Conservation (phyloP, 2,797 vertebrate genomes). For the Sparus aurata region DNA sequence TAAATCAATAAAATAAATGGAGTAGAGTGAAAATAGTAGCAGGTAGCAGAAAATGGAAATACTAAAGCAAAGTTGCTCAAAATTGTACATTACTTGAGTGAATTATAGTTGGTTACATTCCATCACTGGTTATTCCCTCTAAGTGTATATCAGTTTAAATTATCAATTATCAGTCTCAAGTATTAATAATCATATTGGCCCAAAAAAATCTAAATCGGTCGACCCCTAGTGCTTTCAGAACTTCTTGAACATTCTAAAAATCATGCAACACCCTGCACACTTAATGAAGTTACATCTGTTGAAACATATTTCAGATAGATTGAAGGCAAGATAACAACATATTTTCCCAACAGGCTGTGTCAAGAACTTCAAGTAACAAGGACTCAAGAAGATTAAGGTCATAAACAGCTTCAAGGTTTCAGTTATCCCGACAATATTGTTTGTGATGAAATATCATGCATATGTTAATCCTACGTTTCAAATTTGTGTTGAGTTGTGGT, state of each 20-base stretch:
- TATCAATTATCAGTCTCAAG: no score
- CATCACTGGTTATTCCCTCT: no score
- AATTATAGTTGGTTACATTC: no score
- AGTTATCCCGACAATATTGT: background rate
- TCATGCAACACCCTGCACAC: background rate
- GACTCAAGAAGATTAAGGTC: background rate
- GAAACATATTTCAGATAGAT: background rate
- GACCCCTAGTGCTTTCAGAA: background rate
- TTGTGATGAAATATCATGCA: background rate
- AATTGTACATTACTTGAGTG: no score
- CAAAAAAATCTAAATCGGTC: no score
- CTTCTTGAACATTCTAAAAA: background rate
- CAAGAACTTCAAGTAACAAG: background rate
- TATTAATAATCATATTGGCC: no score
- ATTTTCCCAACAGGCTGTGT: conserved; percentile 6
- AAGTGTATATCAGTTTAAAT: no score
- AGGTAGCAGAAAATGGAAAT: no score
- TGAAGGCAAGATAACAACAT: background rate
- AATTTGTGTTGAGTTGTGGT: background rate
- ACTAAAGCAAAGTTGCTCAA: no score
- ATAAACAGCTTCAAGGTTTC: background rate
- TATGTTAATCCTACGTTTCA: background rate
- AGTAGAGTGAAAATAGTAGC: no score
- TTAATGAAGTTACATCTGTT: background rate
- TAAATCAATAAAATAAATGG: no score